These are phyloP conservation scores for Thamnophis elegans DNA, from an alignment of 2,797 vertebrate genomes.

Conservation along the genomic window DNA sequence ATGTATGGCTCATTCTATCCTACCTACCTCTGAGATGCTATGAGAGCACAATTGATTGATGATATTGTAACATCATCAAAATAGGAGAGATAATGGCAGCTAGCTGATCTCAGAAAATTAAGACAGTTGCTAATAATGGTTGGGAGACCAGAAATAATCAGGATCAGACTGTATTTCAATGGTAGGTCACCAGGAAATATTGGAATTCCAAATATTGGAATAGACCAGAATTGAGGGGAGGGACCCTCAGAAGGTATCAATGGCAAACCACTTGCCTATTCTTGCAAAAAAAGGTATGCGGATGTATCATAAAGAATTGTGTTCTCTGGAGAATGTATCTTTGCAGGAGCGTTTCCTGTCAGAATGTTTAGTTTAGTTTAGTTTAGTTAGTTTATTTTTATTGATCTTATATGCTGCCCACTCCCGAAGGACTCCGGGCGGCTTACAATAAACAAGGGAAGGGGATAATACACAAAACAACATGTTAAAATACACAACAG, in stretches of 20 bases:
- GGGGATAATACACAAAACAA: too few relatives aligned
- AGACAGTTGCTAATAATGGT: background rate
- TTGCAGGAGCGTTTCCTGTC: background rate
- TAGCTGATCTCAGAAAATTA: background rate
- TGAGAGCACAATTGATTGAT: background rate
- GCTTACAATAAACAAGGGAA: too few relatives aligned
- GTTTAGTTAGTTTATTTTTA: too few relatives aligned
- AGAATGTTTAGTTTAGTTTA: too few relatives aligned
- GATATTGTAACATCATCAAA: background rate
- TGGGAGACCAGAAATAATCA: background rate
- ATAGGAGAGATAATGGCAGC: background rate
- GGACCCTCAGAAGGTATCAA: background rate
- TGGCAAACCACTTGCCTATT: background rate
- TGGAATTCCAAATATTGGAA: background rate
- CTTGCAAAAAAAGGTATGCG: background rate
- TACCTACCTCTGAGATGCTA: background rate
- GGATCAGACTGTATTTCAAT: background rate
- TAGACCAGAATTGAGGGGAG: accelerated
- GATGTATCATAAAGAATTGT: background rate
- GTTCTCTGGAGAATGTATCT: background rate
- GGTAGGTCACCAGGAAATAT: background rate
- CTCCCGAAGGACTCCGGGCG: too few relatives aligned
- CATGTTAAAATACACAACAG: too few relatives aligned
- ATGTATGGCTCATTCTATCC: background rate
- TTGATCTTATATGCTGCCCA: too few relatives aligned